phyloP scores from a whole-genome alignment of 2,888 invertebrate species.

The Drosophila quasianomalipes region DNA sequence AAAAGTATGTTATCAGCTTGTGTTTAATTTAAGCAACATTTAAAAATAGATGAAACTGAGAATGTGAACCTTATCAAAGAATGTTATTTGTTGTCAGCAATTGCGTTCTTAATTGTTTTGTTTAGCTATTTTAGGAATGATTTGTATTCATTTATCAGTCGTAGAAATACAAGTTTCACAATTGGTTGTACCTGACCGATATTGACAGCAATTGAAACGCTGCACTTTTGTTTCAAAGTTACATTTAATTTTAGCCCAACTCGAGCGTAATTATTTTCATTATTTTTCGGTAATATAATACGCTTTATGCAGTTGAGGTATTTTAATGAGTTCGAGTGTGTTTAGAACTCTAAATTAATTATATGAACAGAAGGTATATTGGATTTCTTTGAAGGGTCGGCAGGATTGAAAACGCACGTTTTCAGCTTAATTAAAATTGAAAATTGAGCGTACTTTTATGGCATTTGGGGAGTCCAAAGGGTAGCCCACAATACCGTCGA shows the following conservation, averaged over 20 bases:
- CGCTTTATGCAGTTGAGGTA: no score
- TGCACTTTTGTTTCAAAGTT: background rate
- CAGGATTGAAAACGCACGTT: slow-evolving; percentile 6
- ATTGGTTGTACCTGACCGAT: background rate
- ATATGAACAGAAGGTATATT: slow-evolving; percentile 4
- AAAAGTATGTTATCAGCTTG: no score
- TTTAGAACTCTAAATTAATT: slow-evolving; percentile 16
- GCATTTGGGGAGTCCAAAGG: background rate
- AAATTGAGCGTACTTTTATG: slow-evolving; percentile 29
- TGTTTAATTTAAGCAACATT: background rate
- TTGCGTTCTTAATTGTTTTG: background rate
- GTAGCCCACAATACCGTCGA: slow-evolving; percentile 10
- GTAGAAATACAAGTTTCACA: background rate
- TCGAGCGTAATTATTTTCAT: background rate
- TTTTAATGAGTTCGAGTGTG: background rate
- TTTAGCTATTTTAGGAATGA: background rate
- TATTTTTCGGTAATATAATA: background rate
- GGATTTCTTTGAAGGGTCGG: background rate
- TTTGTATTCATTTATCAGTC: background rate
- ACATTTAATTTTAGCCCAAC: background rate
- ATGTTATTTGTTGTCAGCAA: background rate
- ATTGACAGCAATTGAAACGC: background rate
- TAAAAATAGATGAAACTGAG: background rate
- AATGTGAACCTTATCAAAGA: background rate
- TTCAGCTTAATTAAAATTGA: slow-evolving; percentile 52